Conservation (phyloP, 2,797 vertebrate species). For the Gobionotothen gibberifrons region DNA sequence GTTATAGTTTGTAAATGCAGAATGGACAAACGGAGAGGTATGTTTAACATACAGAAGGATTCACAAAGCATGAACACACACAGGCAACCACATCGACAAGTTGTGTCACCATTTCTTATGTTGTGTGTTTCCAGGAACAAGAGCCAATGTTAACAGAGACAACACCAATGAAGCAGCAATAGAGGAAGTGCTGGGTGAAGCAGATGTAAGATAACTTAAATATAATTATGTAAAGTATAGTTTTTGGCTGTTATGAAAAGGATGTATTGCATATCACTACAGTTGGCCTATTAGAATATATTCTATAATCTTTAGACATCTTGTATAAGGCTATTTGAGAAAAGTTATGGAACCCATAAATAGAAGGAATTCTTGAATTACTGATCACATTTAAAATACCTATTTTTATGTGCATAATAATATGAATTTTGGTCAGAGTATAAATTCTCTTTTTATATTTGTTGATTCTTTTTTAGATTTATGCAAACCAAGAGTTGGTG, state of each 20-base stretch:
- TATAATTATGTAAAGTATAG: no score
- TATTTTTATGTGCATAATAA: not conserved
- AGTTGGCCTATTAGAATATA: no score
- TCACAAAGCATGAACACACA: not conserved
- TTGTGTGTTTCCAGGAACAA: conserved; percentile 15
- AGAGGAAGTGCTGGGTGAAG: not conserved
- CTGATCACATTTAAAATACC: not conserved
- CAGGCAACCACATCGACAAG: no score
- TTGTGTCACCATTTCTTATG: not conserved
- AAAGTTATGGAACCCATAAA: not conserved
- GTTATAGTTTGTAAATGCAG: conserved; percentile 26
- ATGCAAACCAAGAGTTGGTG: not conserved
- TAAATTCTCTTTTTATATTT: not conserved
- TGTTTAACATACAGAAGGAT: not conserved
- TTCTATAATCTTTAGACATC: not conserved
- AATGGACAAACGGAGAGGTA: conserved; percentile 38
- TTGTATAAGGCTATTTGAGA: not conserved
- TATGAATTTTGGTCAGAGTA: not conserved
- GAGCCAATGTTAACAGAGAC: not conserved
- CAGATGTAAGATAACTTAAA: conserved; percentile 28
- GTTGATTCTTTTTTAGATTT: conserved; percentile 27
- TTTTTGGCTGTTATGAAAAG: not conserved
- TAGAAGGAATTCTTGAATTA: not conserved
- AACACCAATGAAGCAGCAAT: not conserved
- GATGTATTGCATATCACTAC: not conserved